A percentile compares a stretch with the other conserved stretches of the same genome.
These are phyloP conservation scores for Adrianichthys oophorus DNA, from an alignment of 2,797 vertebrate genomes.

Conservation along the genomic window DNA sequence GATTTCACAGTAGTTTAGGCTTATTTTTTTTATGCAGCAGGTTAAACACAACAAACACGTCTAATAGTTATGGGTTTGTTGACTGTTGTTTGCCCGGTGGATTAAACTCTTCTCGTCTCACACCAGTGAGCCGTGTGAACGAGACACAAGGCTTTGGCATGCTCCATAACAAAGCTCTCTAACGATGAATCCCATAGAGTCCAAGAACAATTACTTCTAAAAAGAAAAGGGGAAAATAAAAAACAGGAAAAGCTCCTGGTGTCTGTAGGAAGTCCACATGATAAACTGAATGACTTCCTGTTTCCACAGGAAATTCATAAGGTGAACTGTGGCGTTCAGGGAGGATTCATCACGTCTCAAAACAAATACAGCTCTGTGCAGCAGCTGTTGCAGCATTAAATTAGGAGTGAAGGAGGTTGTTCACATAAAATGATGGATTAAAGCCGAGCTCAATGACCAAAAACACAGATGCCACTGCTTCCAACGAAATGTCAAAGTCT, in stretches of 20 bases:
- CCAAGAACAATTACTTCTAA: slow-evolving; percentile 32
- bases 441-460: not conserved
- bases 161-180: not conserved
- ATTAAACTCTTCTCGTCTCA: not conserved
- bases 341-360: slow-evolving; percentile 2
- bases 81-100: slow-evolving; percentile 20
- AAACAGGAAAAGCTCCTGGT: slow-evolving; percentile 34
- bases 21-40: too few species aligned
- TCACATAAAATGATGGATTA: not conserved
- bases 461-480: too few species aligned
- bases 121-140: slow-evolving; percentile 22
- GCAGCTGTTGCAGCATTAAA: slow-evolving; percentile 17
- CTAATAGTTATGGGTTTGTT: too few species aligned
- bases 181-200: not conserved
- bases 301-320: slow-evolving; percentile 28
- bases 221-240: not conserved
- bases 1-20: too few species aligned
- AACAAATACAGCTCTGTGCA: not conserved
- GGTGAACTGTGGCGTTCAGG: slow-evolving; percentile 13
- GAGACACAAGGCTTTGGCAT: slow-evolving; percentile 11
- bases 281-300: slow-evolving; percentile 42
- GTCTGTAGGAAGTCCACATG: slow-evolving; percentile 38
- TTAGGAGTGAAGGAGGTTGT: not conserved
- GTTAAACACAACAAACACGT: too few species aligned
- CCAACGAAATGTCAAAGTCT: slow-evolving; percentile 5